A percentile compares a stretch with the other conserved stretches of the same genome.
Conservation (phyloP, 1,140 invertebrate species). For the Chionoecetes opilio region DNA sequence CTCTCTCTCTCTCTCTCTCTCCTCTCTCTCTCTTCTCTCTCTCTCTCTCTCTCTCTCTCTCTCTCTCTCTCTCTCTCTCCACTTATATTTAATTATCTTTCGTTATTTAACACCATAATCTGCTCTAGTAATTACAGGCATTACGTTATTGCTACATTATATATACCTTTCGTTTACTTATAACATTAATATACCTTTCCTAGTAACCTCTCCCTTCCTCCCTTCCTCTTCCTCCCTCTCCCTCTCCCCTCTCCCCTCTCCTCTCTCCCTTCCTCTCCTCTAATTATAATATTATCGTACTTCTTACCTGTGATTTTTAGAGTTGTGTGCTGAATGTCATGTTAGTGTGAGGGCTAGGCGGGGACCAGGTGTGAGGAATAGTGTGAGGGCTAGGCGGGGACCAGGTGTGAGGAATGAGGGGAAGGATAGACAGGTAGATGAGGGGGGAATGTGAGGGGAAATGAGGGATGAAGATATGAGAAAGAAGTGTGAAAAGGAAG, state of each 20-base stretch:
- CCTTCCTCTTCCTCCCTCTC: too few relatives aligned
- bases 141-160: too few relatives aligned
- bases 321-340: neutral
- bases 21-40: neutral
- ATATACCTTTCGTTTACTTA: too few relatives aligned
- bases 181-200: too few relatives aligned
- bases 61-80: too few relatives aligned
- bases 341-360: neutral
- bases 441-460: neutral
- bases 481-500: neutral
- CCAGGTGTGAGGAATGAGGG: neutral
- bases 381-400: neutral
- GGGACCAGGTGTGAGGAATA: neutral
- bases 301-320: neutral
- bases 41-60: neutral
- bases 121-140: too few relatives aligned
- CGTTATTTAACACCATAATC: too few relatives aligned
- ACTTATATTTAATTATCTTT: too few relatives aligned
- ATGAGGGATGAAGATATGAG: neutral
- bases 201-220: neutral
- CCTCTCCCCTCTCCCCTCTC: too few relatives aligned
- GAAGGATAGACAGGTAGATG: neutral
- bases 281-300: neutral
- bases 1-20: neutral
- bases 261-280: neutral